These are phyloP conservation scores for Iguana delicatissima DNA, from an alignment of 2,797 vertebrate species.

Conservation along the genomic window DNA sequence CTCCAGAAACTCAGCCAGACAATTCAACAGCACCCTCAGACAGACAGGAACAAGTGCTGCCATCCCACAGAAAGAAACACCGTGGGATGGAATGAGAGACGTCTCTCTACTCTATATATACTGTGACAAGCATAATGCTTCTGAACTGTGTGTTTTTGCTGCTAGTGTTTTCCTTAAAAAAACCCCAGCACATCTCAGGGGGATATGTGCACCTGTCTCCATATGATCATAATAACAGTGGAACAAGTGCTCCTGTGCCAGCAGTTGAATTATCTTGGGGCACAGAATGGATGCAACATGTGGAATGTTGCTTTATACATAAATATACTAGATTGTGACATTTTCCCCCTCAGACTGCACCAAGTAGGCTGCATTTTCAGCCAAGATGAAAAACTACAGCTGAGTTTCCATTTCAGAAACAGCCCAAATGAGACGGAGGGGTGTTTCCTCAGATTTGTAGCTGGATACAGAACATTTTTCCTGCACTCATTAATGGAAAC, in stretches of 20 bases:
- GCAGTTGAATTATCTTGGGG: neutral
- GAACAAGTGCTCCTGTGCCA: no score
- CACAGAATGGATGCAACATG: neutral
- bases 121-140: neutral
- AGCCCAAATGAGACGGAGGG: slow-evolving; percentile 5
- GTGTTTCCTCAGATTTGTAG: slow-evolving; percentile 59
- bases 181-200: neutral
- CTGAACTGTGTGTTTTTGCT: neutral
- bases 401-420: slow-evolving; percentile 37
- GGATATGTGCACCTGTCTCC: neutral
- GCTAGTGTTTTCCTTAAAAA: neutral
- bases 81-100: neutral
- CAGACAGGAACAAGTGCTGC: no score
- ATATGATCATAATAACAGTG: neutral
- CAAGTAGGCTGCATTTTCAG: neutral
- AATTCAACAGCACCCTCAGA: neutral
- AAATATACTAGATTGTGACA: neutral
- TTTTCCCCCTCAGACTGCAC: no score
- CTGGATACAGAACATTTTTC: slow-evolving; percentile 53
- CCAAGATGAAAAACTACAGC: slow-evolving; percentile 22
- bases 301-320: neutral
- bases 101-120: neutral
- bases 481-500: slow-evolving; percentile 66
- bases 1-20: neutral
- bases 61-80: neutral